Evolutionary conservation across 2,113 vertebrate genomes (phyloP).

Genomic region (Haemorhous mexicanus): DNA sequence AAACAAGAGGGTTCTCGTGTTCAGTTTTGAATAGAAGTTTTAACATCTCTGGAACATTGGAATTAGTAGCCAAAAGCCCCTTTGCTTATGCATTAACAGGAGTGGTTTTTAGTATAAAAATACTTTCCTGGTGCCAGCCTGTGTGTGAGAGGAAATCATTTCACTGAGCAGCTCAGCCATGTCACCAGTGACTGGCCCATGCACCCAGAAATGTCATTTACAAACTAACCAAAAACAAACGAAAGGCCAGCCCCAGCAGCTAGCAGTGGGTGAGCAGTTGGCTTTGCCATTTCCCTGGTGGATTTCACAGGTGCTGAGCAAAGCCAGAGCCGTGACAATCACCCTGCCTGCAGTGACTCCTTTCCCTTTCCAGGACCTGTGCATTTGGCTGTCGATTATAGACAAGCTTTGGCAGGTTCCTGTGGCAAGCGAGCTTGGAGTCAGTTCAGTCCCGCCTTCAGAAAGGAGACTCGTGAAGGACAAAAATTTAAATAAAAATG

Average conservation of each 20-base stretch:
- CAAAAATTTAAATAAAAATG: constrained; percentile 32
- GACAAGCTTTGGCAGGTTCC: constrained; percentile 70
- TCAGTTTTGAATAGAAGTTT: neutral
- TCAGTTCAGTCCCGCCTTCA: constrained; percentile 48
- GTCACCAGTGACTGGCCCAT: neutral
- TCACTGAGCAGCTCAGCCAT: neutral
- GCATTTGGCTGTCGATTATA: constrained; percentile 44
- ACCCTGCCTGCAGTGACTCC: constrained; percentile 20
- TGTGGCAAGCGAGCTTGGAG: constrained; percentile 38
- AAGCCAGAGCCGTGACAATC: neutral
- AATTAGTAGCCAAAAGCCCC: neutral
- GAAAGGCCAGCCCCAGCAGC: neutral
- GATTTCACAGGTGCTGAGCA: neutral
- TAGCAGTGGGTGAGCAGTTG: neutral
- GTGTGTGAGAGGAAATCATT: neutral
- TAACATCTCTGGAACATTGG: neutral
- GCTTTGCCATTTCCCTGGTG: neutral
- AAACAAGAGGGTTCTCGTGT: neutral
- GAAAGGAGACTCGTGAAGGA: constrained; percentile 52
- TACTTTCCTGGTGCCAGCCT: neutral
- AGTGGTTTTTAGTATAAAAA: neutral
- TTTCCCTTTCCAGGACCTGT: constrained; percentile 39
- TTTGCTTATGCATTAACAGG: neutral
- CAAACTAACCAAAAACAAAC: neutral
- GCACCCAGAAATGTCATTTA: neutral